Percentiles rank a stretch among this genome's conserved stretches.
These are phyloP conservation scores for Drosophila falleni DNA, from an alignment of 2,888 invertebrate species.

Conservation along the genomic window DNA sequence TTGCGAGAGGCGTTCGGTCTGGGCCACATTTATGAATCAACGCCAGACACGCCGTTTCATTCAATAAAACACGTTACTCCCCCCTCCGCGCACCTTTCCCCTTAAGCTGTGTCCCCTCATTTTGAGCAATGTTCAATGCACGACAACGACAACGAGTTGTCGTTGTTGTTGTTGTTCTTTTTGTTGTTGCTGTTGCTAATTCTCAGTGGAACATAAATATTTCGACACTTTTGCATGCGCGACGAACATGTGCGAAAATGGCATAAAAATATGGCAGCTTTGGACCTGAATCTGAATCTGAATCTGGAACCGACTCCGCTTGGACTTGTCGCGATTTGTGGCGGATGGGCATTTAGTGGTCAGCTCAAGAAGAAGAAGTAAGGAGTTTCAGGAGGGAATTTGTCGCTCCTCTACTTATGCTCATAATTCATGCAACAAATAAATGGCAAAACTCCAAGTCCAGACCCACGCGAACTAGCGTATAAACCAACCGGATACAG, in stretches of 20 bases:
- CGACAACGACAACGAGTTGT: constrained; percentile 65
- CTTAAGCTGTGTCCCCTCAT: constrained; percentile 17
- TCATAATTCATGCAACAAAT: constrained; percentile 84
- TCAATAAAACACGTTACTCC: constrained; percentile 80
- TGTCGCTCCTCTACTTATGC: constrained; percentile 78
- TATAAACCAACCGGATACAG: constrained; percentile 55
- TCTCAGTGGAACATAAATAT: constrained; percentile 79
- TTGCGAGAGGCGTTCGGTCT: constrained; percentile 38
- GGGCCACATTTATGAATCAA: constrained; percentile 83
- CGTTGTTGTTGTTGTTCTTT: constrained; percentile 30
- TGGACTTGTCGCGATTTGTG: constrained; percentile 31
- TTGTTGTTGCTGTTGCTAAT: constrained; percentile 62
- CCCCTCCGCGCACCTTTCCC: not conserved
- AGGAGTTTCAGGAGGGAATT: constrained; percentile 53
- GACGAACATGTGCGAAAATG: constrained; percentile 72
- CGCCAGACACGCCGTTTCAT: constrained; percentile 83
- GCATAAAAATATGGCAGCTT: constrained; percentile 81
- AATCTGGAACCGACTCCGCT: constrained; percentile 5
- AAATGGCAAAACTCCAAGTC: constrained; percentile 44
- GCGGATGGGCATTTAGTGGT: constrained; percentile 70
- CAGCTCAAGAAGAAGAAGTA: constrained; percentile 6
- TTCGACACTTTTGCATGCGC: constrained; percentile 80
- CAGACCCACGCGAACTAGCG: constrained; percentile 8
- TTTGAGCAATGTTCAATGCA: constrained; percentile 76
- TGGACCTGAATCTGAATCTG: constrained; percentile 2